Evolutionary conservation across 2,888 invertebrate species (phyloP).

Genomic region (Luperina nickerlii): DNA sequence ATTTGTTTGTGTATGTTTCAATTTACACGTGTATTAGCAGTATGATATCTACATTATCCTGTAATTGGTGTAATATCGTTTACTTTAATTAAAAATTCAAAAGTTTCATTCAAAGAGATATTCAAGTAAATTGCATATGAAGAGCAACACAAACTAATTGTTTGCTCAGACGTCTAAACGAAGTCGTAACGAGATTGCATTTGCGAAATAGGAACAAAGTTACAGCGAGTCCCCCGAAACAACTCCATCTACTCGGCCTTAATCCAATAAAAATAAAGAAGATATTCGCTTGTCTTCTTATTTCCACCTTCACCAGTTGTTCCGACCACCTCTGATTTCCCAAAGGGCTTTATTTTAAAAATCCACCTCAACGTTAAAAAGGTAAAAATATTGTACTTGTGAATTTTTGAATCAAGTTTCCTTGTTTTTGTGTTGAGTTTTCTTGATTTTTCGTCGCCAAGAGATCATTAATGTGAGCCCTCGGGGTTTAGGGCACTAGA

Average conservation of each 20-base stretch:
- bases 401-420: conserved; percentile 78
- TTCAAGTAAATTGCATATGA: conserved; percentile 63
- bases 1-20: not conserved
- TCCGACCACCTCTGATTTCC: conserved; percentile 86
- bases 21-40: not conserved
- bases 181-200: conserved; percentile 77
- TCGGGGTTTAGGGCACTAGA: conserved; percentile 66
- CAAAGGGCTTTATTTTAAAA: conserved; percentile 86
- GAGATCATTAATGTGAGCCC: conserved; percentile 73
- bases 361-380: conserved; percentile 82
- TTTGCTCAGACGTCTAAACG: conserved; percentile 73
- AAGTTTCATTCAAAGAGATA: conserved; percentile 39
- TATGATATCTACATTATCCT: conserved; percentile 6
- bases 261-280: conserved; percentile 71
- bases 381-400: conserved; percentile 82
- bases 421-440: conserved; percentile 61
- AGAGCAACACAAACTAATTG: conserved; percentile 70
- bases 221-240: conserved; percentile 50
- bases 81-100: conserved; percentile 31
- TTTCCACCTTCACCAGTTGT: conserved; percentile 71
- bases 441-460: conserved; percentile 73
- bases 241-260: conserved; percentile 57
- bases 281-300: conserved; percentile 72
- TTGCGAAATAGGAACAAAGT: conserved; percentile 71
- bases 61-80: conserved; percentile 10